A percentile compares a stretch with the other conserved stretches of the same genome.
phyloP scores from a whole-genome alignment of 2,888 invertebrate species.

The Macaria notata region DNA sequence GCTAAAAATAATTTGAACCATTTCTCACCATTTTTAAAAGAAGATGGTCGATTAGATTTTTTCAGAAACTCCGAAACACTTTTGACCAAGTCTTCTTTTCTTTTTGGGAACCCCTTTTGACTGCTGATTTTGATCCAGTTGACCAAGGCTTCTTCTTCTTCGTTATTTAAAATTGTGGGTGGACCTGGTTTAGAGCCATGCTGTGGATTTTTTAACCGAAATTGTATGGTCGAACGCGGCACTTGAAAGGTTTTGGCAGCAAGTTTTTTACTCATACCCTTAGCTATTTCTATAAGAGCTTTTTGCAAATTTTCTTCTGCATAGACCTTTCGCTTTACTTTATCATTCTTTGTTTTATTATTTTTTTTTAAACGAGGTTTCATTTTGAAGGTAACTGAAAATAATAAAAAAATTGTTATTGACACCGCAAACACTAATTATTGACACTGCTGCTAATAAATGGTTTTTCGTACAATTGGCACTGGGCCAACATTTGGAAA shows the following conservation, averaged over 20 bases:
- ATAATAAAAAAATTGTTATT: conserved; percentile 4
- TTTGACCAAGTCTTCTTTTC: conserved; percentile 34
- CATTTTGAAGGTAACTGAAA: conserved; percentile 2
- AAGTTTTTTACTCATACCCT: too few relatives aligned
- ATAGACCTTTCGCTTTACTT: conserved; percentile 7
- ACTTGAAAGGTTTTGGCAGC: conserved; percentile 14
- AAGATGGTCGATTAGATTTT: conserved; percentile 6
- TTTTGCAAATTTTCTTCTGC: conserved; percentile 11
- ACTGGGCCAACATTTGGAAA: conserved; percentile 12
- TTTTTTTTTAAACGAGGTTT: conserved; percentile 3
- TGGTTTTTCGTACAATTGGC: conserved; percentile 12
- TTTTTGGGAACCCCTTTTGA: conserved; percentile 45
- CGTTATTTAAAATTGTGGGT: conserved; percentile 8
- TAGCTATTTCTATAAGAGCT: conserved; percentile 8
- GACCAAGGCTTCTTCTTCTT: conserved; percentile 42
- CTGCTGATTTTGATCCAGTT: conserved; percentile 41
- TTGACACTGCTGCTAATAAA: conserved; percentile 12
- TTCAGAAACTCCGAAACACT: conserved; percentile 40
- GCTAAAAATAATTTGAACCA: conserved; percentile 8
- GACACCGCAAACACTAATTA: conserved; percentile 6
- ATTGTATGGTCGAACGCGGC: conserved; percentile 10
- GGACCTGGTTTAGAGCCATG: conserved; percentile 7
- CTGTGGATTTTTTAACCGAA: conserved; percentile 6
- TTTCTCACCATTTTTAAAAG: conserved; percentile 7
- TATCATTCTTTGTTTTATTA: conserved; percentile 5